A percentile compares a stretch with the other conserved stretches of the same genome.
Conservation (phyloP, 2,113 vertebrate species). For the Nerophis lumbriciformis region DNA sequence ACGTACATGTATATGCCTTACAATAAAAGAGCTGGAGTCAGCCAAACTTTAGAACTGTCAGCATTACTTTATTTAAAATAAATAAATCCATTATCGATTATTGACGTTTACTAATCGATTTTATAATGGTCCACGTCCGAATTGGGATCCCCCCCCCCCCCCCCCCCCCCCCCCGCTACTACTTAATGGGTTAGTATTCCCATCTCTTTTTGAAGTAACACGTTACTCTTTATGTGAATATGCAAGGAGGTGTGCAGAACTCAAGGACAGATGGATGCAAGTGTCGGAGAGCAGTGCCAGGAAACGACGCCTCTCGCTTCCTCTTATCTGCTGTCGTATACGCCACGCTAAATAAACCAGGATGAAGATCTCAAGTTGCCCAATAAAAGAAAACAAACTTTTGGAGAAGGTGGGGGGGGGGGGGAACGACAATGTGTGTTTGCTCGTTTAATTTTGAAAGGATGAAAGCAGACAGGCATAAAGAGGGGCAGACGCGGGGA, state of each 20-base stretch:
- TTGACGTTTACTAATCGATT: too few species aligned
- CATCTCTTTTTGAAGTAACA: too few species aligned
- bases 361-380: conserved; percentile 28
- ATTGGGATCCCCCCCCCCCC: too few species aligned
- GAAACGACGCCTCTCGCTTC: conserved; percentile 39
- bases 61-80: too few species aligned
- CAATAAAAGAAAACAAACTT: conserved; percentile 54
- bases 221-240: too few species aligned
- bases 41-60: too few species aligned
- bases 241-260: conserved; percentile 31
- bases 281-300: conserved; percentile 37
- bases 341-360: conserved; percentile 46
- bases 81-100: too few species aligned
- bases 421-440: conserved; percentile 55
- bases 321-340: conserved; percentile 25
- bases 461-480: conserved; percentile 70
- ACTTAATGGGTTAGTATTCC: too few species aligned
- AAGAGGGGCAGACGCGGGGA: conserved; percentile 69
- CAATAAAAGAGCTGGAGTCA: too few species aligned
- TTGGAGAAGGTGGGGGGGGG: conserved; percentile 25
- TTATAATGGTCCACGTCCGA: too few species aligned
- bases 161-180: too few species aligned
- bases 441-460: conserved; percentile 71
- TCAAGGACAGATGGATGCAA: conserved; percentile 59
- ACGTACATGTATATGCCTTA: too few species aligned